A percentile compares a stretch with the other conserved stretches of the same genome.
Evolutionary conservation across 2,797 vertebrate genomes (phyloP).

Genomic region (Austrolebias charrua): DNA sequence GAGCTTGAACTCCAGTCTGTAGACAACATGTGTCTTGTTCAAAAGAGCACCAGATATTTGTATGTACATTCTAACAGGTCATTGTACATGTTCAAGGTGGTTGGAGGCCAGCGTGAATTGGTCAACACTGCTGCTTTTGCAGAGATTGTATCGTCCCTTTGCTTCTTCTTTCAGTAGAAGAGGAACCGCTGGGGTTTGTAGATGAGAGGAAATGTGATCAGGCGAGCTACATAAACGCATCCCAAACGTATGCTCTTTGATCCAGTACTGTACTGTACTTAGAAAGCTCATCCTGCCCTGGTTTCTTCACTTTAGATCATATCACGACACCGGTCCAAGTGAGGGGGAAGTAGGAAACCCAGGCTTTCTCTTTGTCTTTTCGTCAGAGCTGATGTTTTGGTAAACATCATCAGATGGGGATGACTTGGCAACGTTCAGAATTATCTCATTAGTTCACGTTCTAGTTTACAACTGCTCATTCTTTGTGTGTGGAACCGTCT

Average conservation of each 20-base stretch:
- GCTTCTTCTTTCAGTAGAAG: slow-evolving; percentile 17
- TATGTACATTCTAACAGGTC: neutral
- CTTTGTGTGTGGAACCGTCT: slow-evolving; percentile 12
- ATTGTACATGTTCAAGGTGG: neutral
- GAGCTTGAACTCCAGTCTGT: too few species aligned
- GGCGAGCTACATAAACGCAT: slow-evolving; percentile 28
- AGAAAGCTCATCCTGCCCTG: slow-evolving; percentile 61
- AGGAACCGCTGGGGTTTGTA: slow-evolving; percentile 25
- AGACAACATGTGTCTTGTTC: too few species aligned
- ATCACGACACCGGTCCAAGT: slow-evolving; percentile 32
- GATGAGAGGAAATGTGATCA: slow-evolving; percentile 44
- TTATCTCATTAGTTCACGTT: slow-evolving; percentile 11
- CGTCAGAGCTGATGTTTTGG: slow-evolving; percentile 20
- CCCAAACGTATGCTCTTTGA: slow-evolving; percentile 28
- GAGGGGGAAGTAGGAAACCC: neutral
- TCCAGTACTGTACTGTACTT: slow-evolving; percentile 63
- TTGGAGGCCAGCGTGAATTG: neutral
- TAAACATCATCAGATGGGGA: neutral
- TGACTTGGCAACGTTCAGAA: neutral
- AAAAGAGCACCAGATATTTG: too few species aligned
- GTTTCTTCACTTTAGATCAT: slow-evolving; percentile 44
- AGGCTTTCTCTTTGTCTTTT: slow-evolving; percentile 14
- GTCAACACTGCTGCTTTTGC: slow-evolving; percentile 1
- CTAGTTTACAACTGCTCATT: slow-evolving; percentile 3
- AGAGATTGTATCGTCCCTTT: slow-evolving; percentile 1